These are phyloP conservation scores for Pogonomyrmex barbatus DNA, from an alignment of 1,140 invertebrate species.

Conservation along the genomic window DNA sequence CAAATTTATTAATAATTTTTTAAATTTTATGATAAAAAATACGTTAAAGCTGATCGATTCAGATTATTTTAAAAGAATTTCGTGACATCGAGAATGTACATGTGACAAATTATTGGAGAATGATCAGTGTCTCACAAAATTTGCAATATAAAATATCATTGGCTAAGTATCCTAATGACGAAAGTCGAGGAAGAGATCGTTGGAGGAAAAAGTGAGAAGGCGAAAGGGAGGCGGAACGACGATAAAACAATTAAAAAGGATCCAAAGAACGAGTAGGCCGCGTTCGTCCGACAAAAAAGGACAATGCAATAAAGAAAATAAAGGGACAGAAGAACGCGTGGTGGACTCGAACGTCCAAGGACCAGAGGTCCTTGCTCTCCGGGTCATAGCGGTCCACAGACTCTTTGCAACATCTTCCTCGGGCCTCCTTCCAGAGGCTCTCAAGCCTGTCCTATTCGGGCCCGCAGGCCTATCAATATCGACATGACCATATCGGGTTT, in stretches of 20 bases:
- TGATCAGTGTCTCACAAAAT: background rate
- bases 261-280: conserved; percentile 68
- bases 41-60: background rate
- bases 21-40: background rate
- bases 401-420: conserved; percentile 77
- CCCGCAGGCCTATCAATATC: conserved; percentile 17
- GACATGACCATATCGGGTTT: background rate
- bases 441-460: conserved; percentile 69
- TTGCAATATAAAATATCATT: conserved; percentile 36
- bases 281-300: conserved; percentile 65
- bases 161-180: conserved; percentile 78
- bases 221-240: conserved; percentile 46
- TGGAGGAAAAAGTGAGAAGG: conserved; percentile 61
- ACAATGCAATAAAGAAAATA: conserved; percentile 69
- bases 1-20: background rate
- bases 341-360: conserved; percentile 80
- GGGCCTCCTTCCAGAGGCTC: conserved; percentile 70
- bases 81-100: background rate
- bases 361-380: conserved; percentile 84
- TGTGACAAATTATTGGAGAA: background rate
- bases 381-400: conserved; percentile 78
- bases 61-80: background rate
- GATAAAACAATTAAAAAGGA: conserved; percentile 82
- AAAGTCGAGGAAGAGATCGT: conserved; percentile 65
- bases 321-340: conserved; percentile 66